Percentiles rank a stretch among this genome's conserved stretches.
These are phyloP conservation scores for Gymnosoma rotundatum DNA, from an alignment of 2,888 invertebrate genomes.

Conservation along the genomic window DNA sequence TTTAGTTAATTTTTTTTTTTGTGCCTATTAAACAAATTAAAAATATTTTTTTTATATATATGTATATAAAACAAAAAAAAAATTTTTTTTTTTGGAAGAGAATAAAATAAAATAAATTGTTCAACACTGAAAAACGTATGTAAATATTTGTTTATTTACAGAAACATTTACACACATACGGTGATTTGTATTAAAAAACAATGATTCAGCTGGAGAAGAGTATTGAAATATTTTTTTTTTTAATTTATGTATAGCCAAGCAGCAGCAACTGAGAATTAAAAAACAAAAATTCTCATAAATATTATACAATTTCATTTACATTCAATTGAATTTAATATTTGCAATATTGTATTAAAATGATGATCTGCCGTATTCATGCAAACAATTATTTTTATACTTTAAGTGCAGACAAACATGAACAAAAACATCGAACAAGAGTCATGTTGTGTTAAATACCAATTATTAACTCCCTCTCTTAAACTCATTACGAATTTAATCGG, in stretches of 20 bases:
- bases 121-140: neutral
- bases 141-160: neutral
- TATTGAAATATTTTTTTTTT: too few relatives aligned
- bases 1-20: neutral
- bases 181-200: too few relatives aligned
- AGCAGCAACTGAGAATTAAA: neutral
- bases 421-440: neutral
- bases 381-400: conserved; percentile 24
- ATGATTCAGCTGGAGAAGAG: too few relatives aligned
- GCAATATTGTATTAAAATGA: conserved; percentile 40
- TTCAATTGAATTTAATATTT: conserved; percentile 56
- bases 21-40: neutral
- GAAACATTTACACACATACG: neutral
- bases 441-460: conserved; percentile 69
- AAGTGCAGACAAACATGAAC: conserved; percentile 5
- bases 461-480: conserved; percentile 59
- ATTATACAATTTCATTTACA: conserved; percentile 29
- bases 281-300: neutral
- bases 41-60: neutral
- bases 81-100: neutral
- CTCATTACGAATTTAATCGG: conserved; percentile 61
- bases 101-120: neutral
- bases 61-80: neutral
- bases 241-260: neutral
- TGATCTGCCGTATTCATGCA: conserved; percentile 23